Conservation (phyloP, 2,113 vertebrate genomes). For the Caretta caretta region DNA sequence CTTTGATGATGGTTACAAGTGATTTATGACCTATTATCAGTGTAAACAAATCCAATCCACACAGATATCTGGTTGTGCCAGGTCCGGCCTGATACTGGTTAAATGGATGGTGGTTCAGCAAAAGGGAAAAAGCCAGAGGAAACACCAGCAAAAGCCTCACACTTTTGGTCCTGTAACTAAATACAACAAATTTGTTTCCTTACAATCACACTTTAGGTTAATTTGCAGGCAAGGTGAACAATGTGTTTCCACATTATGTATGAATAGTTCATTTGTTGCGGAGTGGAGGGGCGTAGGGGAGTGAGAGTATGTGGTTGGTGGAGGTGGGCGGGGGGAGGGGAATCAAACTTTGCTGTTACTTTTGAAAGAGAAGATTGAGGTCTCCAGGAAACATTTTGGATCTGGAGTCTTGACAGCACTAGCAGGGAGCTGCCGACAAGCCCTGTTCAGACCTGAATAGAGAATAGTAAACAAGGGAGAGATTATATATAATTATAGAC, state of each 20-base stretch:
- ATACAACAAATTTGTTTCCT: constrained; percentile 12
- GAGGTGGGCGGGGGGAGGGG: constrained; percentile 45
- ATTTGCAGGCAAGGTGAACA: constrained; percentile 54
- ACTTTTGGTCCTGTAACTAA: background rate
- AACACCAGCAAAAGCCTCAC: background rate
- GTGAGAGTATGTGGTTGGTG: background rate
- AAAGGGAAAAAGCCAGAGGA: background rate
- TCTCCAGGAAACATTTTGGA: constrained; percentile 39
- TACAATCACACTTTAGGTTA: constrained; percentile 21
- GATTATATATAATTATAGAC: constrained; percentile 85
- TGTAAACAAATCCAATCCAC: background rate
- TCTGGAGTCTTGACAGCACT: constrained; percentile 3
- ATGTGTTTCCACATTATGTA: constrained; percentile 71
- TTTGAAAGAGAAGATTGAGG: constrained; percentile 47
- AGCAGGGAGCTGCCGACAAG: constrained; percentile 56
- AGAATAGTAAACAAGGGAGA: constrained; percentile 79
- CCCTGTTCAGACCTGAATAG: constrained; percentile 68
- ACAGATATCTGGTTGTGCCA: constrained; percentile 39
- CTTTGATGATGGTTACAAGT: background rate
- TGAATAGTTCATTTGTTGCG: constrained; percentile 57
- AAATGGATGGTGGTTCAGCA: background rate
- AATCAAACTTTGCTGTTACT: constrained; percentile 53
- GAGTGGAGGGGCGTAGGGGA: constrained; percentile 42
- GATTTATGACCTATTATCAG: background rate
- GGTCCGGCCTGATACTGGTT: background rate